Percentiles rank a stretch among this genome's conserved stretches.
phyloP scores from a whole-genome alignment of 2,797 vertebrate genomes.

The Aphelocoma californica region DNA sequence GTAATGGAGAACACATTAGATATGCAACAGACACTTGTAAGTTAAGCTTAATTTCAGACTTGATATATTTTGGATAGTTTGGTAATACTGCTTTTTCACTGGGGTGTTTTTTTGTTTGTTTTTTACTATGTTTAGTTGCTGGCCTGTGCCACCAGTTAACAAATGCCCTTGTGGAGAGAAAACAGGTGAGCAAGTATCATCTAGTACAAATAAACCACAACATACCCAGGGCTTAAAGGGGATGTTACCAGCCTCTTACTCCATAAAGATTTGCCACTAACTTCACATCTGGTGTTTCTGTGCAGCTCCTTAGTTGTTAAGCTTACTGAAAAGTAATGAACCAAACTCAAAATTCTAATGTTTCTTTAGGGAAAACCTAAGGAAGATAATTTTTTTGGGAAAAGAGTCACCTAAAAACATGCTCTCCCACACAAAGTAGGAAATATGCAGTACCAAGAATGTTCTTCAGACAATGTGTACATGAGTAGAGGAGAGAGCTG shows the following conservation, averaged over 20 bases:
- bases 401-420: background rate
- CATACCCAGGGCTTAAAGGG: background rate
- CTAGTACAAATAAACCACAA: background rate
- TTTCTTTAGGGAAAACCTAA: background rate
- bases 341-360: background rate
- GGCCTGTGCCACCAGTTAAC: conserved; percentile 99
- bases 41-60: conserved; percentile 56
- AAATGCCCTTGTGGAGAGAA: conserved; percentile 97
- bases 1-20: conserved; percentile 98
- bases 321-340: background rate
- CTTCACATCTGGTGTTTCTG: background rate
- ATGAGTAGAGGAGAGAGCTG: background rate
- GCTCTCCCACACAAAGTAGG: background rate
- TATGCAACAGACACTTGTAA: conserved; percentile 99
- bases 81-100: conserved; percentile 16
- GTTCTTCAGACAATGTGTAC: background rate
- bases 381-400: background rate
- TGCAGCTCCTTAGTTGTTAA: background rate
- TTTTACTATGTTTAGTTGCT: conserved; percentile 83
- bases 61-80: background rate
- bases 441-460: background rate
- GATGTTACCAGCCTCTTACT: background rate
- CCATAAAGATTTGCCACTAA: background rate
- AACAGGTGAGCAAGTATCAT: conserved; percentile 86
- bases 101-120: background rate